Evolutionary conservation across 2,888 invertebrate species (phyloP), one percentile per base, ranked within the genome.

Genomic region (Julus scandinavius): DNA sequence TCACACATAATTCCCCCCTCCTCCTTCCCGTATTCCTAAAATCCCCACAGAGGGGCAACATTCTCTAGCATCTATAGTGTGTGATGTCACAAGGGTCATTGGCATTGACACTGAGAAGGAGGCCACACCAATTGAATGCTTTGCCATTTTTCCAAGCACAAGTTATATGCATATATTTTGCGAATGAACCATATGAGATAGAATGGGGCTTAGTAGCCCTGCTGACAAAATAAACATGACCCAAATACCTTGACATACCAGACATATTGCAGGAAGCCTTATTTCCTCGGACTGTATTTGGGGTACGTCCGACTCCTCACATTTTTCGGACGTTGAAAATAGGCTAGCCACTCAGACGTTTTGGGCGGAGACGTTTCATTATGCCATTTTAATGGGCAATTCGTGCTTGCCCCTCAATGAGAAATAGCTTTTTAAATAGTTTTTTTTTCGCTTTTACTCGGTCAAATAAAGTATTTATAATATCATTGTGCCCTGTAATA

Each of bases 91-190:
- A 0, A 17, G 38, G 87, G 87, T 87, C 87, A 87, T 41, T 87
- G 63, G 45, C 87, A 87, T 87, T 87, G 87, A 87, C 87, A 87
- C 87, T 87, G 87, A 87, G 72, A 87, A 72, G 87, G 85, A 85
- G 85, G 85, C 49, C 85, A 85, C 85, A 50, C 20, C 85, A 85
- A 49, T 85, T 72, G 63, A 72, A 85, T n/a, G 41, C 45, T 85
- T 85, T 85, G 45, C 50, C 49, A n/a, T 50, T 85, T 85, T 85
- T 49, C 45, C 7, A 29, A 85, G 5, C 40, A 85, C n/a, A 45
- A 85, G 45, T 29, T 20, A 17, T 72, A n/a, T 72, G n/a, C 72
- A 20, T 20, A 72, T 72, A 29, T 29, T 20, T 85, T 40, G 3
- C 85, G 50, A 85, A 85, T 85, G 85, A 85, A 85, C 85, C 85